A percentile compares a stretch with the other conserved stretches of the same genome.
phyloP scores from a whole-genome alignment of 2,888 invertebrate genomes.

The Phengaris arion region DNA sequence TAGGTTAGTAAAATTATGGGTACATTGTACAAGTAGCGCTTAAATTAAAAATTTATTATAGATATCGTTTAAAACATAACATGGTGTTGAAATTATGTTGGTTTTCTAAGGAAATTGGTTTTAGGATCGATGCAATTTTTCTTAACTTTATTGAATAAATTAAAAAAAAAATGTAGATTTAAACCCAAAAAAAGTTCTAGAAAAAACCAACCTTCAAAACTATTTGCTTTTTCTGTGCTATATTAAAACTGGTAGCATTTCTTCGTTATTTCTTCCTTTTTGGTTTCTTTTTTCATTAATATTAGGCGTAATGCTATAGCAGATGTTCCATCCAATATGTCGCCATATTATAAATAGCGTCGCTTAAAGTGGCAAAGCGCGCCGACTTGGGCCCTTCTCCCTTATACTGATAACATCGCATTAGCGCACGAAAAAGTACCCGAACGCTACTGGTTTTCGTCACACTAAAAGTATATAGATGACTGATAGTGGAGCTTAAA shows the following conservation, averaged over 20 bases:
- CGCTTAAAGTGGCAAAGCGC: conserved; percentile 73
- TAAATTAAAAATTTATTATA: background rate
- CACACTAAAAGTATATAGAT: conserved; percentile 49
- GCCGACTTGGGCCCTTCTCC: conserved; percentile 67
- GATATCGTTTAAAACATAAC: background rate
- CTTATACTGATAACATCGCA: conserved; percentile 70
- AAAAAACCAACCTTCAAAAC: background rate
- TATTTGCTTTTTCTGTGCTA: background rate
- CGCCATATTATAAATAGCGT: conserved; percentile 71
- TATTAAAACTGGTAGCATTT: background rate
- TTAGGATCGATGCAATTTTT: background rate
- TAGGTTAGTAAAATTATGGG: background rate
- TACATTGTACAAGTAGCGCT: background rate
- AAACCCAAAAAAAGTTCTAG: background rate
- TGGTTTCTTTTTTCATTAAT: background rate
- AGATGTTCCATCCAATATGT: conserved; percentile 49
- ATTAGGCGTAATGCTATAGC: conserved; percentile 23
- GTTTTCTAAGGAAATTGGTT: background rate
- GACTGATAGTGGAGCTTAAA: conserved; percentile 16
- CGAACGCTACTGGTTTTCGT: conserved; percentile 72
- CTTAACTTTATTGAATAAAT: background rate
- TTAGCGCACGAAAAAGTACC: conserved; percentile 66
- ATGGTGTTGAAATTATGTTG: background rate
- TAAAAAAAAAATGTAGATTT: background rate
- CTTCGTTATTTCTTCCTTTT: background rate